Conservation (phyloP, 92 coral and sea anemone genomes). For the Hydrozoanthus gracilis region DNA sequence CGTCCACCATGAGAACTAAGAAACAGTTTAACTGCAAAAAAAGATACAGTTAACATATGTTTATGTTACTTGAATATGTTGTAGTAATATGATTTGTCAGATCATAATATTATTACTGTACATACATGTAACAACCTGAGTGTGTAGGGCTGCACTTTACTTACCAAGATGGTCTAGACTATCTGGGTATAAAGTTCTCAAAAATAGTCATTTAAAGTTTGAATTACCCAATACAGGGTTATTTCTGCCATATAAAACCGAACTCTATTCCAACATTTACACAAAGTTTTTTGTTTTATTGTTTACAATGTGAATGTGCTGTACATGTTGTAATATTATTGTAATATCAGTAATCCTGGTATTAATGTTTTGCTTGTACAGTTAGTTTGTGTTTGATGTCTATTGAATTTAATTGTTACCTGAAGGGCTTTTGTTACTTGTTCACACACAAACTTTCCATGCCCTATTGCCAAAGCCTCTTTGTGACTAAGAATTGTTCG, state of each 20-base stretch:
- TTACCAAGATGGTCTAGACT: not conserved
- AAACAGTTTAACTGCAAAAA: conserved; percentile 34
- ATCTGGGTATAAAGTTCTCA: not conserved
- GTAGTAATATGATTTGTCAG: not conserved
- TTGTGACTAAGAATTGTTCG: conserved; percentile 35
- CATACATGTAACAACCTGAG: not conserved
- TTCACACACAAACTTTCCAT: conserved; percentile 29
- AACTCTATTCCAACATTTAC: not conserved
- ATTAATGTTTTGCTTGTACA: not conserved
- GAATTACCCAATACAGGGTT: conserved; percentile 5
- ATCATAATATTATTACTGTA: conserved; percentile 22
- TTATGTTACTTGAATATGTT: not conserved
- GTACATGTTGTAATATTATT: not conserved
- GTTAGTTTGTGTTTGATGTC: not conserved
- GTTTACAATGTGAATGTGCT: not conserved
- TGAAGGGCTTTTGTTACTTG: conserved; percentile 51
- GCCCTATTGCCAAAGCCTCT: conserved; percentile 32
- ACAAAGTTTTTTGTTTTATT: not conserved
- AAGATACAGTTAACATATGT: not conserved
- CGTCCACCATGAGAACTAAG: conserved; percentile 50
- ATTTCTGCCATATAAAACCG: not conserved
- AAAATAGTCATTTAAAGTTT: not conserved
- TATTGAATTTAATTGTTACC: no score
- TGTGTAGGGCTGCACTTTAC: conserved; percentile 8
- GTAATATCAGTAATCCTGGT: no score